Conservation (phyloP, 2,888 invertebrate species). For the Orthosia gracilis region DNA sequence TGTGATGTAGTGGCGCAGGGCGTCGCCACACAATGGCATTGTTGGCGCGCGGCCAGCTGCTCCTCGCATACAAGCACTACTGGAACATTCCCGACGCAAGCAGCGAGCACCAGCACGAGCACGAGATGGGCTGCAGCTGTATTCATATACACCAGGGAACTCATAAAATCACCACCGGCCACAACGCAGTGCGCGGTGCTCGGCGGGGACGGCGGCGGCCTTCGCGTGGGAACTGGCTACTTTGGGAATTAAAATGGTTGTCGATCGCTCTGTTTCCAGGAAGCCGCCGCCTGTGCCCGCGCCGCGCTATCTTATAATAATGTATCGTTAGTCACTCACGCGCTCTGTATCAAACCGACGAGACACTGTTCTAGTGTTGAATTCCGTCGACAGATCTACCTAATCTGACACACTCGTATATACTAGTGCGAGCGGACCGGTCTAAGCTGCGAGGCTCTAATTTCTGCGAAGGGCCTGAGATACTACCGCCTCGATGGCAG, state of each 20-base stretch:
- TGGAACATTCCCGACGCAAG: slow-evolving; percentile 48
- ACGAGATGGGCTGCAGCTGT: slow-evolving; percentile 32
- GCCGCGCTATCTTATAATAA: slow-evolving; percentile 36
- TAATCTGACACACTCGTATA: slow-evolving; percentile 38
- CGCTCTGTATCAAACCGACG: slow-evolving; percentile 50
- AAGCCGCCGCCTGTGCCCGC: slow-evolving; percentile 31
- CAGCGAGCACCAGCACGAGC: not conserved
- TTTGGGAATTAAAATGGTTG: slow-evolving; percentile 27
- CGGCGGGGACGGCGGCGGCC: not conserved
- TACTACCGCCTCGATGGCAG: slow-evolving; percentile 66
- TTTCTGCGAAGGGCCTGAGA: slow-evolving; percentile 75
- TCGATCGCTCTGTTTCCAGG: slow-evolving; percentile 43
- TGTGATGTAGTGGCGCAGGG: slow-evolving; percentile 65
- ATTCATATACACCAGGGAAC: slow-evolving; percentile 28
- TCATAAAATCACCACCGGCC: not conserved
- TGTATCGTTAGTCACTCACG: slow-evolving; percentile 65
- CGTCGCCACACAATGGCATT: slow-evolving; percentile 66
- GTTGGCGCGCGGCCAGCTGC: slow-evolving; percentile 74
- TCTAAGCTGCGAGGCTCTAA: slow-evolving; percentile 31
- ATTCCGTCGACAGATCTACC: slow-evolving; percentile 54
- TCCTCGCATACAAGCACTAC: slow-evolving; percentile 51
- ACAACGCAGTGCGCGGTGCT: not conserved
- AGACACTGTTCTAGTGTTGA: slow-evolving; percentile 60
- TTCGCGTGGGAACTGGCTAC: slow-evolving; percentile 49
- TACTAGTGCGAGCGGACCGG: slow-evolving; percentile 30